phyloP scores from a whole-genome alignment of 2,113 vertebrate genomes.

The Cottus gobio region DNA sequence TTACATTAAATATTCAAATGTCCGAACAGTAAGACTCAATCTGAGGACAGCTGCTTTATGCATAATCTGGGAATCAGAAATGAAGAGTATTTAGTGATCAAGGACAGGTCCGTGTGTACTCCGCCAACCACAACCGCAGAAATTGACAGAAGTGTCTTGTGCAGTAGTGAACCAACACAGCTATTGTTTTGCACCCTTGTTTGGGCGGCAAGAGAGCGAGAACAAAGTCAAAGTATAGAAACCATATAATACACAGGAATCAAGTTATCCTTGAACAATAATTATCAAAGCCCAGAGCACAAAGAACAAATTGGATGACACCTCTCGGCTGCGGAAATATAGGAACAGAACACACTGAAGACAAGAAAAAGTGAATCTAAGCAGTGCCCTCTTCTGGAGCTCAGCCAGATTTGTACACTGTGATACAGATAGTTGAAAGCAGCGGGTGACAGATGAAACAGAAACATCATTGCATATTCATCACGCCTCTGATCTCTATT shows the following conservation, averaged over 20 bases:
- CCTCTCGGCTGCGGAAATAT: neutral
- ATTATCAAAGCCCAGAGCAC: neutral
- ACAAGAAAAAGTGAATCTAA: constrained; percentile 7
- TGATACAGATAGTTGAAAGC: constrained; percentile 25
- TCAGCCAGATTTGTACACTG: constrained; percentile 21
- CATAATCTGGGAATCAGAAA: neutral
- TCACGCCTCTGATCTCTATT: constrained; percentile 37
- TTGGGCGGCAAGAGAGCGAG: neutral
- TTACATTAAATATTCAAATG: too few species aligned
- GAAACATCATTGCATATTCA: constrained; percentile 53
- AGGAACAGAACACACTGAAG: neutral
- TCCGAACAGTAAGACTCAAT: neutral
- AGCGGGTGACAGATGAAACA: constrained; percentile 51
- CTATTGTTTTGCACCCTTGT: neutral
- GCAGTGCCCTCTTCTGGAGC: constrained; percentile 21
- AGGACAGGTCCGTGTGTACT: neutral
- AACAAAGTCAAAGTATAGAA: neutral
- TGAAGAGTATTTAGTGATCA: neutral
- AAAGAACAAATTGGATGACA: neutral
- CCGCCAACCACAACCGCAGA: too few species aligned
- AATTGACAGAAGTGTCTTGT: too few species aligned
- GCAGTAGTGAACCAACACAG: neutral
- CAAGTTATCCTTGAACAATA: neutral
- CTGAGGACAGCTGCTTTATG: too few species aligned
- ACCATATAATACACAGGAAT: neutral